Conservation (phyloP, 2,888 invertebrate species). For the Tuta absoluta region DNA sequence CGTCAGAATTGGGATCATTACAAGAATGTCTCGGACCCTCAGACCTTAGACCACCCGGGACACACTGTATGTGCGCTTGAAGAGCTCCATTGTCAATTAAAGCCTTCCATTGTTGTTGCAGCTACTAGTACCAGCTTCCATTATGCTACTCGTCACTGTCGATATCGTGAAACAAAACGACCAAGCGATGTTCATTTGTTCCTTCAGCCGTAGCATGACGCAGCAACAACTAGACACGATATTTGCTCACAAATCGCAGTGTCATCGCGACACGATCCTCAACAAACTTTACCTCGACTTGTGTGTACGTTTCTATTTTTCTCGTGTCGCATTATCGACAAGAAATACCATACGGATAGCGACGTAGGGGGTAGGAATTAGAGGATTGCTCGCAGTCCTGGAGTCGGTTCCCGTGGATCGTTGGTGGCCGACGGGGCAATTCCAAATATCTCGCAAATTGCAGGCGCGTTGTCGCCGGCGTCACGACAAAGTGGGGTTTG, state of each 20-base stretch:
- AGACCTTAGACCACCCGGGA: conserved; percentile 64
- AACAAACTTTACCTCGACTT: conserved; percentile 32
- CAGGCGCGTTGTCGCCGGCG: conserved; percentile 64
- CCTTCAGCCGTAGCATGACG: conserved; percentile 6
- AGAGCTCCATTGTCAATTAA: conserved; percentile 12
- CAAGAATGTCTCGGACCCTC: conserved; percentile 55
- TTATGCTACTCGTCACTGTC: conserved; percentile 34
- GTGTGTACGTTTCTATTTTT: not conserved
- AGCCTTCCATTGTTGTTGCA: not conserved
- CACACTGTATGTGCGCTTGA: conserved; percentile 40
- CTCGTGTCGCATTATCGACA: not conserved
- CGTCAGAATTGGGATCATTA: conserved; percentile 65
- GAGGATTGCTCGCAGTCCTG: conserved; percentile 16
- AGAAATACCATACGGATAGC: conserved; percentile 5
- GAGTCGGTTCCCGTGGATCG: conserved; percentile 37
- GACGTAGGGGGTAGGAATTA: conserved; percentile 25
- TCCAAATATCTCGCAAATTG: conserved; percentile 77
- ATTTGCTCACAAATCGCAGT: not conserved
- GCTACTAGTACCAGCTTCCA: not conserved
- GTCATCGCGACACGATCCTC: not conserved
- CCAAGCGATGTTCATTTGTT: not conserved
- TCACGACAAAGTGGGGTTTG: conserved; percentile 48
- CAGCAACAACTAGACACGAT: not conserved
- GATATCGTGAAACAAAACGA: conserved; percentile 45
- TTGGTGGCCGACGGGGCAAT: conserved; percentile 72